A percentile compares a stretch with the other conserved stretches of the same genome.
Evolutionary conservation across 2,888 invertebrate genomes (phyloP).

Genomic region (Norana najaformis): DNA sequence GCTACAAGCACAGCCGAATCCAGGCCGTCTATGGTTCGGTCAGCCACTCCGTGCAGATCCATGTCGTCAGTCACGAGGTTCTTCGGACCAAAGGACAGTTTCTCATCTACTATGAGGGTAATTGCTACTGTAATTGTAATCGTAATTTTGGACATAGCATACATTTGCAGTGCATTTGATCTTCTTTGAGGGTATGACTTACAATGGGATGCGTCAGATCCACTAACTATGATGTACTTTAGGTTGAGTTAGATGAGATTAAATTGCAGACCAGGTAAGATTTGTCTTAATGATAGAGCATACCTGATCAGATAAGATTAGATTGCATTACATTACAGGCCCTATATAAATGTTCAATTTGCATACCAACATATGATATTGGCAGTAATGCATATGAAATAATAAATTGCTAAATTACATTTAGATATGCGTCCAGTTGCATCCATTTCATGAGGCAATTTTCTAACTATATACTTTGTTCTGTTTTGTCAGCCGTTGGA

Average conservation of each 20-base stretch:
- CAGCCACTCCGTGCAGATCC: slow-evolving; percentile 40
- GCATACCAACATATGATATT: too few species aligned
- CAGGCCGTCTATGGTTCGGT: slow-evolving; percentile 37
- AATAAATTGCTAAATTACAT: neutral
- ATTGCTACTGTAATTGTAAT: neutral
- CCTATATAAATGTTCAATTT: too few species aligned
- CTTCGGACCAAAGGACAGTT: slow-evolving; percentile 39
- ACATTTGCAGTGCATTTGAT: too few species aligned
- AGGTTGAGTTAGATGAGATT: too few species aligned
- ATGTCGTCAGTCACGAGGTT: slow-evolving; percentile 41
- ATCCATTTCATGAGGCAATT: neutral
- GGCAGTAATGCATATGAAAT: too few species aligned
- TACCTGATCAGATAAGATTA: too few species aligned
- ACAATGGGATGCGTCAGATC: too few species aligned
- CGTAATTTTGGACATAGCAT: neutral
- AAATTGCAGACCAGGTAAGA: too few species aligned
- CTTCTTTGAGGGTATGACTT: too few species aligned
- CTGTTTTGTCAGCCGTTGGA: slow-evolving; percentile 30
- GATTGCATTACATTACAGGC: too few species aligned
- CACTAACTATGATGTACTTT: too few species aligned
- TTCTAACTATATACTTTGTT: neutral
- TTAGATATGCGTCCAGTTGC: neutral
- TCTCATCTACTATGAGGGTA: slow-evolving; percentile 45
- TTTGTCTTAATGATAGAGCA: too few species aligned
- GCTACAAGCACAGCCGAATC: slow-evolving; percentile 31